Conservation (phyloP, 2,888 invertebrate genomes). For the Meiosimyza decipiens region DNA sequence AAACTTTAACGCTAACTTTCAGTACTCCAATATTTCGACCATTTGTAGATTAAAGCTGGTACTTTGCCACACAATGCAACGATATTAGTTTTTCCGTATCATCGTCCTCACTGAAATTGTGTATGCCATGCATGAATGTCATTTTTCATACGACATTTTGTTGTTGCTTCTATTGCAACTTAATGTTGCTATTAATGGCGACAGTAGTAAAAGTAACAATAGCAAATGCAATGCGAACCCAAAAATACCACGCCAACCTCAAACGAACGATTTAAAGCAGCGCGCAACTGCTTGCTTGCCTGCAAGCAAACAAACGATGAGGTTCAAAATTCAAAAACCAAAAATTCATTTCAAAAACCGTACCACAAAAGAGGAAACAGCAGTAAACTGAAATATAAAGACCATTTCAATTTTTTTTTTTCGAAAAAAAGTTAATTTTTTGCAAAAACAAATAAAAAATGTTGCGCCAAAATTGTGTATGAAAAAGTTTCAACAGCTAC, state of each 20-base stretch:
- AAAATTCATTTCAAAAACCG: neutral
- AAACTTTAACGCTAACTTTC: too few relatives aligned
- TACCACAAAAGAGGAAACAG: neutral
- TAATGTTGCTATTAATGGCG: conserved; percentile 8
- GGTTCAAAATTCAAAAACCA: conserved; percentile 18
- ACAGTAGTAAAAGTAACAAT: neutral
- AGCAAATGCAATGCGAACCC: neutral
- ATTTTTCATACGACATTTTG: conserved; percentile 34
- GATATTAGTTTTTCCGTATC: too few relatives aligned
- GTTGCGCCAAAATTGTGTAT: neutral
- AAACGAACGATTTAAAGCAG: conserved; percentile 22
- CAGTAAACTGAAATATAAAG: neutral
- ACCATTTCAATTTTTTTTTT: too few relatives aligned
- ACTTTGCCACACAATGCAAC: too few relatives aligned
- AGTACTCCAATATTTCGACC: too few relatives aligned
- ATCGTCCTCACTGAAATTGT: neutral
- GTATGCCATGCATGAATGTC: conserved; percentile 32
- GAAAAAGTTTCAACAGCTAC: neutral
- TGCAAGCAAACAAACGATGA: neutral
- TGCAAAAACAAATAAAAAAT: neutral
- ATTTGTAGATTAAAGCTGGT: too few relatives aligned
- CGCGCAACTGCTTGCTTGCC: neutral
- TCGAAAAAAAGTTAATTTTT: neutral
- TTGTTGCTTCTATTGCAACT: neutral
- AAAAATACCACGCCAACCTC: conserved; percentile 23